Percentiles rank a stretch among this genome's conserved stretches.
These are phyloP conservation scores for Solenopsis invicta DNA, from an alignment of 1,140 invertebrate genomes.

Conservation along the genomic window DNA sequence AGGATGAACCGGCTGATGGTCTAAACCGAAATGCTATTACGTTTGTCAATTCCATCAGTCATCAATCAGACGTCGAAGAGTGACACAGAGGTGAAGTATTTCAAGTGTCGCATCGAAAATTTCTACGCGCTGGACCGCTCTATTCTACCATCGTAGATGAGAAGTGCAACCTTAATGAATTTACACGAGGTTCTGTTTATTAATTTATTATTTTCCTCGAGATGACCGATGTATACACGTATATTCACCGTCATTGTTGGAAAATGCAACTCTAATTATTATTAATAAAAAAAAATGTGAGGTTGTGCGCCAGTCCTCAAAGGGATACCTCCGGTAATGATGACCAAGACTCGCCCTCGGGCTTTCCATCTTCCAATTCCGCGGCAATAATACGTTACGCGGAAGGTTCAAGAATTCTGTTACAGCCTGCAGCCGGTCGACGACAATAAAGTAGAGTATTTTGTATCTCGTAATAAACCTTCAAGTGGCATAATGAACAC, in stretches of 20 bases:
- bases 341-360: constrained; percentile 72
- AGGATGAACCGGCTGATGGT: not conserved
- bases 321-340: constrained; percentile 69
- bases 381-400: constrained; percentile 78
- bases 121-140: no score
- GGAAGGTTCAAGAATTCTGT: constrained; percentile 80
- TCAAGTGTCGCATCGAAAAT: not conserved
- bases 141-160: not conserved
- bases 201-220: not conserved
- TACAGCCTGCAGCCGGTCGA: constrained; percentile 73
- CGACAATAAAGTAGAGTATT: constrained; percentile 85
- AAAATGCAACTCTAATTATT: constrained; percentile 41
- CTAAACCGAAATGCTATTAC: not conserved
- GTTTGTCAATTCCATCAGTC: not conserved
- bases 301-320: constrained; percentile 24
- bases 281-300: constrained; percentile 41
- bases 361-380: constrained; percentile 43
- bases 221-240: not conserved
- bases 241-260: not conserved
- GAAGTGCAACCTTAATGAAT: not conserved
- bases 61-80: not conserved
- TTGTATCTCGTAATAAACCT: constrained; percentile 84
- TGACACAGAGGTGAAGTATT: not conserved
- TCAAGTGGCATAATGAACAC: constrained; percentile 69
- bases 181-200: not conserved